Evolutionary conservation across 1,140 invertebrate species (phyloP), one percentile per base, ranked within the genome.

Genomic region (Anastrepha ludens): DNA sequence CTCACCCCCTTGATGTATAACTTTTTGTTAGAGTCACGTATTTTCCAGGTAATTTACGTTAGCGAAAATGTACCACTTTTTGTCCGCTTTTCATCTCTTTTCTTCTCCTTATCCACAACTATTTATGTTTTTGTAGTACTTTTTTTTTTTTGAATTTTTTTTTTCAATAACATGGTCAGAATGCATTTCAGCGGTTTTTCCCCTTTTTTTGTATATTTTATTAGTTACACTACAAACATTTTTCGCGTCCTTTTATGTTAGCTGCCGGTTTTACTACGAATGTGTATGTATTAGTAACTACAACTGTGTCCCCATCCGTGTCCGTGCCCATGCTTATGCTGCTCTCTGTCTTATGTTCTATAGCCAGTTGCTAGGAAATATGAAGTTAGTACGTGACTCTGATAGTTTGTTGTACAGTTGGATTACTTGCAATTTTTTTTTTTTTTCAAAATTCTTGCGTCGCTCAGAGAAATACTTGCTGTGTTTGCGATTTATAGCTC

Each of bases 11-110:
- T 47, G 44, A 81, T 58, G 44, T 81, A 55, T 81, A 81, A 55
- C 74, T 81, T 81, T 81, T 81, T 81, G 74, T 81, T 20, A 55
- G 20, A 81, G 74, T 81, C 74, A 81, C 74, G 74, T 81, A 81
- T 81, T 81, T 81, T 81, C 44, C 74, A 81, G 74, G 74, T 81
- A 81, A 81, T 81, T 81, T 81, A 81, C 15, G 74, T 81, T 81
- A 81, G 74, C 74, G 74, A 81, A 81, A 81, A 81, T 81, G 74
- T 81, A 7, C 7, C 39, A 15, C 47, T 74, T 74, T 44, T 74
- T 13, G 7, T 7, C 29, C 65, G 7, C 44, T 29, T 29, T 29
- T 29, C 29, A 29, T 29, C 29, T 29, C 29, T 29, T 29, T 74
- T 2, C 15, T 74, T 41, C 44, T 39, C 29, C 20, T 15, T 8